Evolutionary conservation across 2,113 vertebrate species (phyloP).

Genomic region (Hydrolagus affinis): DNA sequence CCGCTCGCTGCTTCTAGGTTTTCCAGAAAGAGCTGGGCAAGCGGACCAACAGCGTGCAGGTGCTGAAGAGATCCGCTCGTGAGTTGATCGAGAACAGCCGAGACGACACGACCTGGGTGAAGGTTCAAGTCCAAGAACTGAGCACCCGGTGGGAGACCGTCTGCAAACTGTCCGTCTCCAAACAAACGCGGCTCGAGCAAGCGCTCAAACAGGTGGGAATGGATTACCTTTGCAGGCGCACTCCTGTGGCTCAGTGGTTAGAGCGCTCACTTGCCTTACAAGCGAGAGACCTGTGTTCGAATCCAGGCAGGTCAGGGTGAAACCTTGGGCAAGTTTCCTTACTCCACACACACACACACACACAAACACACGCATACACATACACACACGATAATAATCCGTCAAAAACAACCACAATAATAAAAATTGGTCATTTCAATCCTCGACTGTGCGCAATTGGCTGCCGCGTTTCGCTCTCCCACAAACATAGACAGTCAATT

Average conservation of each 20-base stretch:
- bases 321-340: too few relatives aligned
- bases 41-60: conserved; percentile 82
- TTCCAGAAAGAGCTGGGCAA: conserved; percentile 97
- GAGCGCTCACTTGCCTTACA: too few relatives aligned
- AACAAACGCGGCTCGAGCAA: conserved; percentile 85
- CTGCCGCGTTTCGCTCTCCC: too few relatives aligned
- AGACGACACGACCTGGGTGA: conserved; percentile 92
- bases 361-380: too few relatives aligned
- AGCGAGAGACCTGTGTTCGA: too few relatives aligned
- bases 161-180: conserved; percentile 86
- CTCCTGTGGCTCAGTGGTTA: too few relatives aligned
- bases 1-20: conserved; percentile 63
- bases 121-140: conserved; percentile 91
- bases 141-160: conserved; percentile 94
- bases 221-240: rapidly evolving
- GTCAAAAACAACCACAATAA: too few relatives aligned
- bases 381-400: too few relatives aligned
- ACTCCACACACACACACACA: too few relatives aligned
- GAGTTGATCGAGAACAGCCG: conserved; percentile 87
- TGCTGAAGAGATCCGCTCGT: conserved; percentile 84
- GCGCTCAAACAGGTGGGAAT: conserved; percentile 82
- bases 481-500: too few relatives aligned
- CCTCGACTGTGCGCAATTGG: too few relatives aligned
- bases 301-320: neutral
- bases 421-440: too few relatives aligned